phyloP scores from a whole-genome alignment of 2,113 vertebrate species.

The Diphyllodes magnificus region DNA sequence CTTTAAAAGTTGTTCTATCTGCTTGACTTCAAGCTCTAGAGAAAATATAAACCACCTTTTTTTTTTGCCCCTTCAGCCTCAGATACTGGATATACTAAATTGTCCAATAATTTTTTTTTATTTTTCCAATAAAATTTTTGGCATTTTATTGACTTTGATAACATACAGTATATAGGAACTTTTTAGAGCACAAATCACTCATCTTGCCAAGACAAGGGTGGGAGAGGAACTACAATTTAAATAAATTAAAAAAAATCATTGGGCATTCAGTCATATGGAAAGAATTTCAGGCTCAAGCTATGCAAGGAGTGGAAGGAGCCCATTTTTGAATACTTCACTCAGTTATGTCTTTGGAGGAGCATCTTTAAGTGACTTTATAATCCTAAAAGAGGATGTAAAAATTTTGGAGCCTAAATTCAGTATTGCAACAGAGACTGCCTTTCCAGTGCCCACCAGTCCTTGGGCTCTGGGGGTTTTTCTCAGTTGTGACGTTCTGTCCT shows the following conservation, averaged over 20 bases:
- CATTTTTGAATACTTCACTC: not conserved
- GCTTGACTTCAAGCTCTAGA: not conserved
- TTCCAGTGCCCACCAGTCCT: not conserved
- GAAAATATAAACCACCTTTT: not conserved
- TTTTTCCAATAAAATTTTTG: not conserved
- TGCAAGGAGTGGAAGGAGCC: not conserved
- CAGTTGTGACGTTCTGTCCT: not conserved
- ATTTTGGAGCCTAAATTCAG: not conserved
- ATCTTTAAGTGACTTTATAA: not conserved
- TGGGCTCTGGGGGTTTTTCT: rapidly evolving
- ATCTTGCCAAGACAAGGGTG: not conserved
- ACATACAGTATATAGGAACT: not conserved
- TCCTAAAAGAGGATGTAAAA: not conserved
- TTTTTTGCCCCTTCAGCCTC: not conserved
- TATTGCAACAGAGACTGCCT: not conserved
- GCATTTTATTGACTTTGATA: not conserved
- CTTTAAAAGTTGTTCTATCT: not conserved
- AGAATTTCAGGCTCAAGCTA: not conserved
- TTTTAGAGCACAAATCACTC: not conserved
- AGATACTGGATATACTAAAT: not conserved
- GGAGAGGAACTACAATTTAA: not conserved
- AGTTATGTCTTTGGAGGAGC: not conserved
- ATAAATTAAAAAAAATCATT: not conserved
- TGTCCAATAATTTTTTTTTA: not conserved
- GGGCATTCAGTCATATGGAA: not conserved